These are phyloP conservation scores for Cinclus mexicanus DNA, from an alignment of 2,113 vertebrate species.

Conservation along the genomic window DNA sequence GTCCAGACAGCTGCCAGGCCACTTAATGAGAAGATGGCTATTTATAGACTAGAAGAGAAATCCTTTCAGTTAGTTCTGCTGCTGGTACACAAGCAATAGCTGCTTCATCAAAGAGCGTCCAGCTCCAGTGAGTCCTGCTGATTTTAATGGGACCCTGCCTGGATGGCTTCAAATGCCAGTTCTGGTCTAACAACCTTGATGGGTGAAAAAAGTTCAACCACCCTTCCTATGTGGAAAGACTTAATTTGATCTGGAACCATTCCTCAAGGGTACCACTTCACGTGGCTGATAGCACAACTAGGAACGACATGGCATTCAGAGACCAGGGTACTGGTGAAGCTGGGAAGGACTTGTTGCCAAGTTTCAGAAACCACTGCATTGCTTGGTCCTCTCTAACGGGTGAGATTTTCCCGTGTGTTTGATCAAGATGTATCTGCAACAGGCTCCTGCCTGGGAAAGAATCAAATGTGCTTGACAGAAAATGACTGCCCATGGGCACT, in stretches of 20 bases:
- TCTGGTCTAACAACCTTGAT: not conserved
- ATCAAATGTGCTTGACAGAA: not conserved
- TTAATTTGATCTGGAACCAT: not conserved
- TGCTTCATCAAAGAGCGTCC: not conserved
- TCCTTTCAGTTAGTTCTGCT: not conserved
- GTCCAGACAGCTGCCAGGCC: not conserved
- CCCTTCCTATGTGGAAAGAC: fast-evolving
- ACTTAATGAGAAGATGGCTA: not conserved
- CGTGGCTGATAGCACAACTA: fast-evolving
- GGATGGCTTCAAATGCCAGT: not conserved
- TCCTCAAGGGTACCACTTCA: not conserved
- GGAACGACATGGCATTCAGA: fast-evolving
- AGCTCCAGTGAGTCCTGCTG: not conserved
- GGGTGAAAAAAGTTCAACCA: not conserved
- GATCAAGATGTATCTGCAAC: not conserved
- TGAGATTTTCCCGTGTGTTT: not conserved
- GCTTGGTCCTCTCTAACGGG: not conserved
- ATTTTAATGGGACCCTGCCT: not conserved
- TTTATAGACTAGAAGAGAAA: not conserved
- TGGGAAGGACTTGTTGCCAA: not conserved
- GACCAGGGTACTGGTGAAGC: not conserved
- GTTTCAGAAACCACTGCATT: not conserved
- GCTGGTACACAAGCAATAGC: not conserved
- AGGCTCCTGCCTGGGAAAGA: not conserved
- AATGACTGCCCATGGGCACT: fast-evolving